Evolutionary conservation across 2,113 vertebrate species (phyloP), one percentile per base, ranked within the genome.

Genomic region (Prietella phreatophila): DNA sequence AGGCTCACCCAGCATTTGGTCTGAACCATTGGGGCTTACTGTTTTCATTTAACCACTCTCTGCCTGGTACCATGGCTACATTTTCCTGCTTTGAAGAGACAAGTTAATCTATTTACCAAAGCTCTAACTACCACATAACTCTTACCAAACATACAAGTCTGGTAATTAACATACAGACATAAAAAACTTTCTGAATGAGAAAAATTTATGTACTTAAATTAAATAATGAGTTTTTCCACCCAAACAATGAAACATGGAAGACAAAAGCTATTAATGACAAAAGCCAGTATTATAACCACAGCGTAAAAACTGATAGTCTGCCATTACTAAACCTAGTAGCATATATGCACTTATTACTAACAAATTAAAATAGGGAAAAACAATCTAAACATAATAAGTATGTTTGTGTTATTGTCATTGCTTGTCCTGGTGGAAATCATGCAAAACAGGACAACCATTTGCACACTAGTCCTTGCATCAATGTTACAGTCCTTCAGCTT

Each of bases 1-100:
- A 93, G 93, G 93, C 92, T 95, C 92, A 93, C 93, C 93, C 94
- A 94, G 92, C 90, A 94, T 94, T 95, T 94, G 94, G 95, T 94
- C 94, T 94, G 93, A 95, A 95, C 95, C 93, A 94, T 95, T 95
- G 94, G 96, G 96, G 96, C 96, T 97, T 96, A 96, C 94, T 95
- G 92, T 96, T 96, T 95, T 94, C 94, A 94, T 95, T 94, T 94
- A 92, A 91, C 93, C 93, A 58, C 94, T 95, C 95, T 96, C 96
- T 95, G 96, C 95, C 96, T 96, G 96, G 96, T 95, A 96, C 96
- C 95, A 96, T 96, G 96, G 95, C 95, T 97, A 96, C 96, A 95
- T 95, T 85, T 95, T 92, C 88, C 92, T 93, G 90, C 89, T 91
- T 92, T 92, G 60, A 60, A 82, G 82, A 90, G 91, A 89, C 87